These are phyloP conservation scores for Agriopis leucophaearia DNA, from an alignment of 2,888 invertebrate species.

Conservation along the genomic window DNA sequence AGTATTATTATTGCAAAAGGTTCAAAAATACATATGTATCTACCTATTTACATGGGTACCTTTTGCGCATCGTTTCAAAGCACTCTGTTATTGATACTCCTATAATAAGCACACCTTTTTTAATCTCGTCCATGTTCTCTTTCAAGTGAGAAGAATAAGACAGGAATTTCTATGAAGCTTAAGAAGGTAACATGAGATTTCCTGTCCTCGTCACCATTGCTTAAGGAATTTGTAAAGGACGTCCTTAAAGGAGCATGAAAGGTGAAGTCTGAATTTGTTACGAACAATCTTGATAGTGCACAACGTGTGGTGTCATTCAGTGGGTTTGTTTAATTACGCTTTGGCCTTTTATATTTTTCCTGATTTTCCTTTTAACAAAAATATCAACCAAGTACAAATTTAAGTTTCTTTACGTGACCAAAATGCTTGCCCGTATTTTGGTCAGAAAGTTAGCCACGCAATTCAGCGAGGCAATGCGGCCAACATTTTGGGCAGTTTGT, in stretches of 20 bases:
- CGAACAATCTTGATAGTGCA: too few species aligned
- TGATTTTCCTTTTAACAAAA: not conserved
- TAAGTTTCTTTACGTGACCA: too few species aligned
- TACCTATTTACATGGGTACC: not conserved
- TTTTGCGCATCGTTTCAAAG: not conserved
- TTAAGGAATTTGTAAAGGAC: not conserved
- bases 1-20: too few species aligned
- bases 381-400: too few species aligned
- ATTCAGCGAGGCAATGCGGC: too few species aligned
- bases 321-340: too few species aligned
- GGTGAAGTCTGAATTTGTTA: too few species aligned
- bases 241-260: too few species aligned
- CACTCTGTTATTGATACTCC: not conserved
- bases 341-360: not conserved
- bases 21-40: not conserved
- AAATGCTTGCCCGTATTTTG: too few species aligned
- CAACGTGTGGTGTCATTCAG: too few species aligned
- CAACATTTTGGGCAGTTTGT: too few species aligned
- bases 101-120: not conserved
- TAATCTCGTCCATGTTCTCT: not conserved
- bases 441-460: too few species aligned
- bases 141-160: not conserved
- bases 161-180: not conserved
- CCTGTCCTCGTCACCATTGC: not conserved
- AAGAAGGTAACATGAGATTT: conserved; percentile 4